Conservation (phyloP, 2,113 vertebrate genomes). For the Crotalus viridis region DNA sequence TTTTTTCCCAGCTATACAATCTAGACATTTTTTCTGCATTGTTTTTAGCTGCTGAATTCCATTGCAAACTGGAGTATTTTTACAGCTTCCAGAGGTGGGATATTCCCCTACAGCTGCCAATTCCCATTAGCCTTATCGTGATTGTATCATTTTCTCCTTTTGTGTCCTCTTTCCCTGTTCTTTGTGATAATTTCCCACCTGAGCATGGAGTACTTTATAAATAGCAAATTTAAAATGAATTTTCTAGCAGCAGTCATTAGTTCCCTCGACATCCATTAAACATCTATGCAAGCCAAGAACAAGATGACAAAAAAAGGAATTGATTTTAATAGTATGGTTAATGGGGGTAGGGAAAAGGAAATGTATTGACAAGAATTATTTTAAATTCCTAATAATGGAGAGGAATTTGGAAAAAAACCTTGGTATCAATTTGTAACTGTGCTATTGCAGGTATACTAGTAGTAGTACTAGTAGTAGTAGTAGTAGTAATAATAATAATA, state of each 20-base stretch:
- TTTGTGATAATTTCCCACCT: conserved; percentile 82
- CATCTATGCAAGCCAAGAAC: conserved; percentile 77
- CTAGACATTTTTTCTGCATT: not conserved
- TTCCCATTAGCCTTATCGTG: conserved; percentile 33
- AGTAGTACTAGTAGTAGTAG: not conserved
- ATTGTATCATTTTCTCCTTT: conserved; percentile 5
- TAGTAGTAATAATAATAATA: too few species aligned
- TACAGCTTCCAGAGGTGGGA: not conserved
- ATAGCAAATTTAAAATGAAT: conserved; percentile 85
- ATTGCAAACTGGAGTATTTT: not conserved
- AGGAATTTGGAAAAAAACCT: conserved; percentile 56
- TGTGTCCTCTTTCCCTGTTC: conserved; percentile 57
- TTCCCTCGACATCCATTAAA: conserved; percentile 83
- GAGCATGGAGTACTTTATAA: conserved; percentile 81
- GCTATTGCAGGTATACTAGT: not conserved
- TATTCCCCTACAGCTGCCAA: not conserved
- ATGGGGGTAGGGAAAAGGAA: conserved; percentile 63
- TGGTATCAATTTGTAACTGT: not conserved
- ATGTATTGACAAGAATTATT: conserved; percentile 73
- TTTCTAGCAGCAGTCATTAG: conserved; percentile 81
- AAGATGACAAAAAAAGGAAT: conserved; percentile 80
- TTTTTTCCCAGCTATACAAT: not conserved
- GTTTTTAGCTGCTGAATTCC: not conserved
- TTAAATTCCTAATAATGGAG: conserved; percentile 20
- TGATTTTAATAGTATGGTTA: conserved; percentile 79